These are phyloP conservation scores for Pseudeuparius sepicola DNA, from an alignment of 2,888 invertebrate species.

Conservation along the genomic window DNA sequence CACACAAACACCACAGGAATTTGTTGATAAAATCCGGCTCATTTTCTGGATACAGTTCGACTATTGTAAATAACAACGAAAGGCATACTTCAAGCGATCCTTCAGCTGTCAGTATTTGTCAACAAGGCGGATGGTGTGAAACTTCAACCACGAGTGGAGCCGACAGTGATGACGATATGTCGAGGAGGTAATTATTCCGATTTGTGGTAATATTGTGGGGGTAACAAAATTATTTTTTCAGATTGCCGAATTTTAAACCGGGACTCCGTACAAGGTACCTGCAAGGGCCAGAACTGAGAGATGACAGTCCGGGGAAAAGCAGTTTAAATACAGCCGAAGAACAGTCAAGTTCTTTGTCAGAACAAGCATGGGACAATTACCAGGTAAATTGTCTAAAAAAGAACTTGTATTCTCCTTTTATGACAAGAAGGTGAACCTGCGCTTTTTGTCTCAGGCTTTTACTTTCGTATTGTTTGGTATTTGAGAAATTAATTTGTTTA, in stretches of 20 bases:
- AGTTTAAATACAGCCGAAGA: conserved; percentile 58
- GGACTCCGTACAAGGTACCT: conserved; percentile 42
- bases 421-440: too few species aligned
- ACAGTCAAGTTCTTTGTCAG: conserved; percentile 75
- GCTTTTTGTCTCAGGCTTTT: too few species aligned
- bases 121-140: conserved; percentile 40
- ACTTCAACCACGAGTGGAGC: conserved; percentile 54
- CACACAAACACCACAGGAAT: conserved; percentile 21
- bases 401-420: too few species aligned
- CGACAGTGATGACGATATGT: conserved; percentile 56
- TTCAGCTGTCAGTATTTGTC: conserved; percentile 38
- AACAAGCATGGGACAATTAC: conserved; percentile 94
- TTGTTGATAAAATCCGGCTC: conserved; percentile 61
- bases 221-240: conserved; percentile 25
- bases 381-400: too few species aligned
- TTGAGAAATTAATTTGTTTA: too few species aligned
- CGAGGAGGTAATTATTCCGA: conserved; percentile 31
- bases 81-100: conserved; percentile 53
- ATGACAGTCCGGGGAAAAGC: conserved; percentile 40
- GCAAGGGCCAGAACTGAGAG: conserved; percentile 35
- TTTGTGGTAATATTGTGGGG: background rate
- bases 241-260: conserved; percentile 54
- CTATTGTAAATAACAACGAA: conserved; percentile 39
- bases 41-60: conserved; percentile 50
- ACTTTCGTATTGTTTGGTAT: too few species aligned